Evolutionary conservation across 2,888 invertebrate species (phyloP), one percentile per base, ranked within the genome.

Genomic region (Microctonus brassicae): DNA sequence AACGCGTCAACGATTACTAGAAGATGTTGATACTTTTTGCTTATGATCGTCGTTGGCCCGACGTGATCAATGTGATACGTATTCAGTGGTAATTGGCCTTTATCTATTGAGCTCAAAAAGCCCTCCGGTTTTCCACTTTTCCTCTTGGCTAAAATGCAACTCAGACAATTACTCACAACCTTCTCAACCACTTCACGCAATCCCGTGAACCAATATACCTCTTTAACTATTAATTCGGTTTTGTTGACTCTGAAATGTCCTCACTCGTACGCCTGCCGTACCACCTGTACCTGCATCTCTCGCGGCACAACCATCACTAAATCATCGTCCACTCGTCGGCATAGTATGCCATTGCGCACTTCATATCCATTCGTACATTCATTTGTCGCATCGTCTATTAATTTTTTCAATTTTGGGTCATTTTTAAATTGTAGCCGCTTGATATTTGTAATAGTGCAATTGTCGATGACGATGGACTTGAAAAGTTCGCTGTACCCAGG

Each of bases 51-150:
- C 65, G 85, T 36, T 0, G 84, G 85, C 9, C 84, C 86, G 0
- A 88, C 42, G 60, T 85, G 87, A 63, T 87, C 86, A 4, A 83
- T 62, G 60, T 85, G 83, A 13, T 79, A 81, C 0, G 83, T 85
- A 5, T 79, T 63, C 2, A 86, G 64, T 6, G 84, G 85, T 0
- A 60, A 42, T 3, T 76, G 77, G 9, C 75, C 81, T 57, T 87
- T 86, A 13, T 80, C 77, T 5, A 87, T 81, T 0, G 80, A 76
- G 58, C 81, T 60, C 20, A 86, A 74, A 7, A 77, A 79, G 24
- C 84, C 84, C 76, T 85, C 83, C 34, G 78, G 75, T 69, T 83
- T 86, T 0, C 83, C 86, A 2, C 26, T 58, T 62, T 85, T 76
- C 60, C 67, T 62, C 13, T 76, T 71, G 7, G 72, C 75, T 36